These are phyloP conservation scores for Cavia aperea DNA, from an alignment of 2,113 vertebrate genomes.

Conservation along the genomic window DNA sequence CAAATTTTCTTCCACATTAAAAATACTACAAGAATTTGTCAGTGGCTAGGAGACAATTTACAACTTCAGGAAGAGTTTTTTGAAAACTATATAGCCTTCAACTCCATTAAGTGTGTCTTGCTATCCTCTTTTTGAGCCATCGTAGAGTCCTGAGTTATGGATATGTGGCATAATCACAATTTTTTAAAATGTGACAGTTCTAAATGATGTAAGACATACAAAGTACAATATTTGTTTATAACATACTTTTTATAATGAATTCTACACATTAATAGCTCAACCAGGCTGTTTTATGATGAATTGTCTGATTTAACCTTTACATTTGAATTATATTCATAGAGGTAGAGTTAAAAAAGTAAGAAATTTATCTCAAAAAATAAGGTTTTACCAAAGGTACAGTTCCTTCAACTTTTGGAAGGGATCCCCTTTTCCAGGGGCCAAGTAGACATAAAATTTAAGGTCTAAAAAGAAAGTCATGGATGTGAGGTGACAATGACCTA, in stretches of 20 bases:
- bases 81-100: constrained; percentile 6
- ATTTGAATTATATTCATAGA: neutral
- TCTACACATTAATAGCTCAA: neutral
- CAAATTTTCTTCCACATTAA: constrained; percentile 58
- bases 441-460: neutral
- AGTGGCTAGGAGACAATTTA: constrained; percentile 65
- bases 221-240: neutral
- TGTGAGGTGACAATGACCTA: neutral
- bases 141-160: constrained; percentile 49
- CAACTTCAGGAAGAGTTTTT: constrained; percentile 64
- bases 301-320: neutral
- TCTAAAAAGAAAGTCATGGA: neutral
- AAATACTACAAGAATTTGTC: constrained; percentile 54
- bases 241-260: neutral
- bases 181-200: neutral
- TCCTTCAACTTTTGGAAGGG: neutral
- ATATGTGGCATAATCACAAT: constrained; percentile 31
- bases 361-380: neutral
- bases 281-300: neutral
- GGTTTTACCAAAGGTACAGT: neutral
- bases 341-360: neutral
- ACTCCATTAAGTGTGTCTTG: constrained; percentile 48
- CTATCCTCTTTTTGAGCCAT: constrained; percentile 46
- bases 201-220: neutral
- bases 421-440: neutral